Conservation (phyloP, 2,113 vertebrate species). For the Jaculus jaculus region DNA sequence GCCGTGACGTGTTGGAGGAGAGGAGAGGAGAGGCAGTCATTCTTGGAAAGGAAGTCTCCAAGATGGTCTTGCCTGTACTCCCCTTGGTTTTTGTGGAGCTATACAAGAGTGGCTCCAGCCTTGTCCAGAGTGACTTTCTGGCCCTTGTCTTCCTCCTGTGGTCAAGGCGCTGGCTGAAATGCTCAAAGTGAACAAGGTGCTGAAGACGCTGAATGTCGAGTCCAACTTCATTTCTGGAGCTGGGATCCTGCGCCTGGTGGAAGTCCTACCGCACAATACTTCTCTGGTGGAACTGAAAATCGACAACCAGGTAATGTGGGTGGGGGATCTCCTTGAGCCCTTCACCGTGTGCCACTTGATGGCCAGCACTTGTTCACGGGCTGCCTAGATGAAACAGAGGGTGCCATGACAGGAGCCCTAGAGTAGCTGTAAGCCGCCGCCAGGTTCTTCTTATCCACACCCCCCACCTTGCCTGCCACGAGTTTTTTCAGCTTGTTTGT, state of each 20-base stretch:
- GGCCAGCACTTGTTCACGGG: rapidly evolving
- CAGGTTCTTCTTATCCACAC: too few species aligned
- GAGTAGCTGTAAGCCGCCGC: not conserved
- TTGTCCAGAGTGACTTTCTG: not conserved
- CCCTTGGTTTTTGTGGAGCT: not conserved
- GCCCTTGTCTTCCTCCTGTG: not conserved
- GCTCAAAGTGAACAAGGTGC: conserved; percentile 92
- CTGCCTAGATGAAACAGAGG: not conserved
- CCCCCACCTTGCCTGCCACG: not conserved
- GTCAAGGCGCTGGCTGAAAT: conserved; percentile 95
- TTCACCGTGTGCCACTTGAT: rapidly evolving
- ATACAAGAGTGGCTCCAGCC: not conserved
- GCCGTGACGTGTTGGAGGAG: not conserved
- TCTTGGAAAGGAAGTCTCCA: not conserved
- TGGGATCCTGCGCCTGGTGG: conserved; percentile 91
- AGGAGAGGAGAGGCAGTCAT: not conserved
- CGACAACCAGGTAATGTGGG: conserved; percentile 92
- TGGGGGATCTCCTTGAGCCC: rapidly evolving
- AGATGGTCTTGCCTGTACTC: not conserved
- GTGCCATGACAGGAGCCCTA: not conserved
- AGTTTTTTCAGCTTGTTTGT: not conserved
- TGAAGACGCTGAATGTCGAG: conserved; percentile 96
- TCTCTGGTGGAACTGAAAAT: conserved; percentile 96
- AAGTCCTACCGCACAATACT: conserved; percentile 91
- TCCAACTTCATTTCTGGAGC: conserved; percentile 99